Base-by-base conservation (phyloP, 2,888 invertebrate genomes). In the Microctonus brassicae region DNA sequence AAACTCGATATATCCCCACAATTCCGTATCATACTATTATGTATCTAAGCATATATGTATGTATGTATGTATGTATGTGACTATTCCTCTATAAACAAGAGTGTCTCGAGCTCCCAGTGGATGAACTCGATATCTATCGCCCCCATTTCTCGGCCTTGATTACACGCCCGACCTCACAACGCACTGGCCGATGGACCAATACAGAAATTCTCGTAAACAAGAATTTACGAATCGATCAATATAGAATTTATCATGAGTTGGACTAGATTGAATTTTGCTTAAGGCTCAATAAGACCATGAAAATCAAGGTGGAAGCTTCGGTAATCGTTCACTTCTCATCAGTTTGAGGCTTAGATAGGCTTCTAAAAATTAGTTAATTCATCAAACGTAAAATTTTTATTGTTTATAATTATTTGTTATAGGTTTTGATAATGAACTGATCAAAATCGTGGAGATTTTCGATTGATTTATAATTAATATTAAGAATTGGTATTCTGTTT, bases 121-220 rank as follows among this genome's bases (percentile, higher is more conserved):
- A 47, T 47, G 60, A 60, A 60, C n/a, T 26, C 47, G 52, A 68
- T 68, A 68, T n/a, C 58, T 20, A 58, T 68, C 67, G 47, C 33
- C 67, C 60, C 52, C 60, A 68, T 68, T 68, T 68, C 67, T 68
- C 60, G 22, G 33, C 33, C 33, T 42, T 39, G 60, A 68, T 68
- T 60, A 68, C 57, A 52, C 47, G 47, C 9, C 47, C 47, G 5
- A 39, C 39, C 47, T 17, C 47, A 47, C 47, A n/a, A 47, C 9
- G 17, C 1, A 17, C 17, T 47, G 47, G 20, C 17, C n/a, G 17
- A 7, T 9, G 7, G 17, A 47, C 47, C 47, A 6, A 7, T 4
- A 47, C 7, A 17, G 17, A 47, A 47, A n/a, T 6, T 7, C 17
- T 47, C 17, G 17, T 47, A 47, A 47, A 47, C 47, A 47, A 17